Evolutionary conservation across 1,140 invertebrate species (phyloP), one percentile per base, ranked within the genome.

Genomic region (Penaeus vannamei): DNA sequence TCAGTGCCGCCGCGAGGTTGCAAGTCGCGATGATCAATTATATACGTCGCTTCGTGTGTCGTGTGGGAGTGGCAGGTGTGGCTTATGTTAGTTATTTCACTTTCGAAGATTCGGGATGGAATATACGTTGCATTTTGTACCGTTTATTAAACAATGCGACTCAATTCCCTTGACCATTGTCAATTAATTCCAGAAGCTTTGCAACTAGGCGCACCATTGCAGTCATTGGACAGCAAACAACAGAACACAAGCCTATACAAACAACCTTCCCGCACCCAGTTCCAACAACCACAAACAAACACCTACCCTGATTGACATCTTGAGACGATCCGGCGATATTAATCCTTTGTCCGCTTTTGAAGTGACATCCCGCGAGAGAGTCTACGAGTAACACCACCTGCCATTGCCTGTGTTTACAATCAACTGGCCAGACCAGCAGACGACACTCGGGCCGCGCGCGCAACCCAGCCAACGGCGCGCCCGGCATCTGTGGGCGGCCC

Each of bases 231-330:
- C 17, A 14, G 53, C 53, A 53, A 53, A 53, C 53, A 72, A 72
- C 66, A 84, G 5, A 36, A 17, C 62, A 62, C 10, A 26, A 29
- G 17, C 46, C 36, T 23, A 36, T 22, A n/a, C 29, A 89, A 85
- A 84, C 87, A 53, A 80, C 84, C 64, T 64, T n/a, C 26, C 0
- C 19, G 60, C 12, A 59, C 26, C n/a, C 26, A 62, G 26, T 26
- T 26, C 4, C 60, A 64, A 60, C 22, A 14, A 19, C 19, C 1
- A 20, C 53, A 84, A 7, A 3, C 32, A 46, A 32, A n/a, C 20
- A 89, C 87, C 84, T 69, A 89, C 87, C 87, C 87, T 89, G 17
- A 89, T 72, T 29, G 87, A 89, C 87, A 89, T 89, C 79, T 82
- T 80, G 87, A 84, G 82, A 53, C 76, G 66, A 84, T 60, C 26